Base-by-base conservation (phyloP, 2,797 vertebrate species). In the Stomatorhinus walkeri region DNA sequence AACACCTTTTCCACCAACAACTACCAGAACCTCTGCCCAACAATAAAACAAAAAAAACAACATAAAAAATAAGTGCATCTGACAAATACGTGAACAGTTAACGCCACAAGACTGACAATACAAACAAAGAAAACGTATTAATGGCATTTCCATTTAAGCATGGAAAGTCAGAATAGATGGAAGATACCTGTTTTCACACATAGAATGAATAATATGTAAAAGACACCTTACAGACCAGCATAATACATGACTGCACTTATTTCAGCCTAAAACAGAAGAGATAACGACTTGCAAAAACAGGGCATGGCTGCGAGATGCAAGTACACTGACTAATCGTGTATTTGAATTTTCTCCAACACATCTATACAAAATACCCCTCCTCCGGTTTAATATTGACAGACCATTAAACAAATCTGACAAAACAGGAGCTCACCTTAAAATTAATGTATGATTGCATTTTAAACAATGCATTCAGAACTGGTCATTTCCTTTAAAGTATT, bases 351-450 rank as follows among this genome's bases (percentile, higher is more conserved):
- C 46, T 24, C 36, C 54, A 61, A 49, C 48, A 49, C 22, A 49
- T 32, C 43, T 52, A 64, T 43, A 28, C 16, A 48, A n/a, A 86
- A 32, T 40, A 28, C 40, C 36, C 52, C n/a, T 46, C 49, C 19
- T n/a, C 14, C 22, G 2, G 56, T 54, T 88, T 56, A 84, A 49
- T 84, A 84, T 84, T 48, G 40, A 54, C 88, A 88, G 88, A 59
- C 81, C 28, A 51, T 43, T 85, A 86, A 56, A 36, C 32, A 54
- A 28, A 84, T 49, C 10, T 56, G 52, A 68, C 16, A 68, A 88
- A 32, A 64, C 36, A 81, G 49, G 49, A 88, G 79, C 9, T 86
- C 40, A 12, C n/a, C 9, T 22, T 87, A 40, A 59, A 87, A 24
- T 64, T 10, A 64, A 19, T 22, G 36, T n/a, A 19, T 43, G 51